A percentile compares a stretch with the other conserved stretches of the same genome.
Evolutionary conservation across 2,888 invertebrate genomes (phyloP).

Genomic region (Neria commutata): DNA sequence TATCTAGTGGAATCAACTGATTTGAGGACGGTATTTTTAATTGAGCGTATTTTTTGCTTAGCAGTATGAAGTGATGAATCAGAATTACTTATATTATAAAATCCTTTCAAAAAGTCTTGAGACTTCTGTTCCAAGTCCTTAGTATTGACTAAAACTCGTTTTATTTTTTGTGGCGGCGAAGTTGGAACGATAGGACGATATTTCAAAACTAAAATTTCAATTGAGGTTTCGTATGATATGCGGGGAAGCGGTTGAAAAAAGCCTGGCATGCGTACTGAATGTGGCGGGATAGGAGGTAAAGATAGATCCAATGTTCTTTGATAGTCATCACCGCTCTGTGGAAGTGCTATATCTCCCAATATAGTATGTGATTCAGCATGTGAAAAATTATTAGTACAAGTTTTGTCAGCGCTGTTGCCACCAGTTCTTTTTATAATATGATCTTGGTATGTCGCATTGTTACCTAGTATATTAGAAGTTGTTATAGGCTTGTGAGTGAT

Average conservation of each 20-base stretch:
- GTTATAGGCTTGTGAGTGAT: conserved; percentile 7
- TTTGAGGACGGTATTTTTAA: conserved; percentile 59
- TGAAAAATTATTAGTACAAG: conserved; percentile 52
- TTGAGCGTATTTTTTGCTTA: conserved; percentile 60
- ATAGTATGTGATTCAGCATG: conserved; percentile 55
- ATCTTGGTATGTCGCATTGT: conserved; percentile 45
- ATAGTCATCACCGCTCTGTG: conserved; percentile 33
- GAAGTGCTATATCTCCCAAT: conserved; percentile 42
- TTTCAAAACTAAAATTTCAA: conserved; percentile 60
- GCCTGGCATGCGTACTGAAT: conserved; percentile 59
- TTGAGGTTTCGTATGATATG: conserved; percentile 60
- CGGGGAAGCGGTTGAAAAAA: conserved; percentile 61
- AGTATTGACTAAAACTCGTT: conserved; percentile 58
- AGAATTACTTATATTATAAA: conserved; percentile 51
- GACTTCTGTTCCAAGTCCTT: conserved; percentile 61
- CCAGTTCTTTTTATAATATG: conserved; percentile 11
- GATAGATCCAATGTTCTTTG: conserved; percentile 42
- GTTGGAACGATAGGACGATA: conserved; percentile 55
- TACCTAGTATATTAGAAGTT: conserved; percentile 47
- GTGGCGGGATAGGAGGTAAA: conserved; percentile 53
- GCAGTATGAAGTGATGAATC: conserved; percentile 60
- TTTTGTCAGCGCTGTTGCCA: conserved; percentile 13
- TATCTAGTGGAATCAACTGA: conserved; percentile 60
- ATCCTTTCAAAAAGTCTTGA: conserved; percentile 58
- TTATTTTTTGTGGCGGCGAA: conserved; percentile 52